phyloP scores from a whole-genome alignment of 2,888 invertebrate species.

The Scaeva pyrastri region DNA sequence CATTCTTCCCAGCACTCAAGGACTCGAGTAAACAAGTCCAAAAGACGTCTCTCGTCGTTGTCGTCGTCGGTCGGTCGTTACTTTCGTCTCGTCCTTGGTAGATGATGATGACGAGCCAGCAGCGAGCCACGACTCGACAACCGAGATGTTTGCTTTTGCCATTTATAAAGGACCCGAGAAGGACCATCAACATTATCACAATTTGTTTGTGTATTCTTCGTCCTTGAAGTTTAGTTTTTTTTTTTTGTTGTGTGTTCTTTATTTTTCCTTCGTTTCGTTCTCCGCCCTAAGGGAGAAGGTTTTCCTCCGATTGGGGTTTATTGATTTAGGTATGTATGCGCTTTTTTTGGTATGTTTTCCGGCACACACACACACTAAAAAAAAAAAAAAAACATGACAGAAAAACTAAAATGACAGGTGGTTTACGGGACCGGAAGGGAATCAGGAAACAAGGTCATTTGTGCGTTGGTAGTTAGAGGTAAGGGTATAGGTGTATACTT shows the following conservation, averaged over 20 bases:
- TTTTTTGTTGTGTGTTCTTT: no score
- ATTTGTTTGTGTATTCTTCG: constrained; percentile 49
- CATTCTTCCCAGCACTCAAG: not conserved
- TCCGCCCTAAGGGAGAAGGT: not conserved
- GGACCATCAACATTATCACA: constrained; percentile 48
- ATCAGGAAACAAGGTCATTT: constrained; percentile 68
- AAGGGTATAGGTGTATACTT: no score
- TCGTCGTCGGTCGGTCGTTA: no score
- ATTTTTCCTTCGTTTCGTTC: no score
- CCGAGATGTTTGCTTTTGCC: not conserved
- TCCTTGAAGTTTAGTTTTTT: constrained; percentile 21
- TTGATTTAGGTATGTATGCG: constrained; percentile 2
- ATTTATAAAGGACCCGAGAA: not conserved
- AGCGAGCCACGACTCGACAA: no score
- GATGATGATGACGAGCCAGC: not conserved
- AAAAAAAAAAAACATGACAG: no score
- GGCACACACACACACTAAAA: not conserved
- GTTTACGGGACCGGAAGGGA: constrained; percentile 35
- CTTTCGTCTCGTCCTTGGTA: not conserved
- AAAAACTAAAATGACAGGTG: constrained; percentile 1
- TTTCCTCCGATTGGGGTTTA: constrained; percentile 1
- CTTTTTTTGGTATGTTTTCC: constrained; percentile 8
- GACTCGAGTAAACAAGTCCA: constrained; percentile 5
- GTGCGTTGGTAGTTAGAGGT: constrained; percentile 29
- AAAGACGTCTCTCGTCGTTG: not conserved